Evolutionary conservation across 2,797 vertebrate species (phyloP).

Genomic region (Enteromius paludinosus): DNA sequence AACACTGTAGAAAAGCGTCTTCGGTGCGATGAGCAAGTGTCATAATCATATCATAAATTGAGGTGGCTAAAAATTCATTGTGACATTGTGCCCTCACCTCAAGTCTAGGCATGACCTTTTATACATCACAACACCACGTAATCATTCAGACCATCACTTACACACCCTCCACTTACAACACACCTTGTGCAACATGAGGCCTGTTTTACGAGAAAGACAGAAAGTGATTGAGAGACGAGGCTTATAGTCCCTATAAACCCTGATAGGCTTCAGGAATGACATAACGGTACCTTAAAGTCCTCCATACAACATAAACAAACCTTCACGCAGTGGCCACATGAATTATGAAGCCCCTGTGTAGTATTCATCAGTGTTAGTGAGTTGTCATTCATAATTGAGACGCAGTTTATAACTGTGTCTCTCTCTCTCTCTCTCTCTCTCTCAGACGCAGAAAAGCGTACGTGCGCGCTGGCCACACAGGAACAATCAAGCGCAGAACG

Average conservation of each 20-base stretch:
- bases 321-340: not conserved
- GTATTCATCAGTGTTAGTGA: not conserved
- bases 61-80: not conserved
- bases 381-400: not conserved
- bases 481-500: not conserved
- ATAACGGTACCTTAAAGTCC: not conserved
- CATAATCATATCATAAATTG: not conserved
- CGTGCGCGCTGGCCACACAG: constrained; percentile 52
- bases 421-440: not conserved
- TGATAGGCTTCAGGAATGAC: not conserved
- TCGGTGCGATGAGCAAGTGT: not conserved
- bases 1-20: not conserved
- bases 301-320: not conserved
- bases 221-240: not conserved
- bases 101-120: not conserved
- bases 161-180: constrained; percentile 23
- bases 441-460: constrained; percentile 17
- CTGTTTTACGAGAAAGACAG: not conserved
- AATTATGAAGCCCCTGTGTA: not conserved
- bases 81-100: constrained; percentile 40
- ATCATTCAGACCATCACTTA: not conserved
- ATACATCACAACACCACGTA: constrained; percentile 19
- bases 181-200: constrained; percentile 23
- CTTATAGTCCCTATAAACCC: not conserved
- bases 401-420: not conserved